Base-by-base conservation (phyloP, 2,797 vertebrate species). In the Acomys russatus region DNA sequence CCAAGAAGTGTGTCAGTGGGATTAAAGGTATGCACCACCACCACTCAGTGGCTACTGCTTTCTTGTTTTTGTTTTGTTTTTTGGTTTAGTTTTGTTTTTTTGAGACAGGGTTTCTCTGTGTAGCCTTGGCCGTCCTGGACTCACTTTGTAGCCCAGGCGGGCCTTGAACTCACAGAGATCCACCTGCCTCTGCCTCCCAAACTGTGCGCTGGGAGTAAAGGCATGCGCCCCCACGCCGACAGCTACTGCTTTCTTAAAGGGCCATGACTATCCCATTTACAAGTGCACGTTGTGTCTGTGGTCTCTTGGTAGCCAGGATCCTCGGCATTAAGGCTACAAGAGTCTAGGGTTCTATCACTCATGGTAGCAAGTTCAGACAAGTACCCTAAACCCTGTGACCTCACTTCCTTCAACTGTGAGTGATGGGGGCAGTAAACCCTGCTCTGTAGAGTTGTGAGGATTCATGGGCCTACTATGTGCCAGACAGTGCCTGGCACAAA, bases 211-310 rank as follows among this genome's bases (percentile, higher is more conserved):
- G 38, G 35, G 38, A 44, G 38, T 44, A 44, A 74, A 74, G 73
- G 9, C 2, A 11, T 74, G 68, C 14, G 17, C 33, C 12, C 7
- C 35, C 35, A 38, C 71, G 9, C 70, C 9, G 1, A 8, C 25
- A 25, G 1, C n/a, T 22, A 22, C 71, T 20, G 33, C 6, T 51
- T 63, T 82, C 64, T 28, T 23, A 49, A 22, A 92, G 33, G 28
- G 51, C 8, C 25, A 5, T 0, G 1, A 23, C 12, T 51, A 15
- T 28, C 9, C 23, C 18, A 2, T 38, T 15, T 35, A 33, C 1
- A 66, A 59, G 66, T 23, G 17, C 23, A 28, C 44, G 44, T 63
- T n/a, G 5, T 49, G 88, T 88, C 25, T 25, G 20, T 68, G 61
- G 49, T 86, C 38, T 71, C 44, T 4, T 11, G 25, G 68, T 56